Evolutionary conservation across 35 echinoderm and acorn worm genomes (phyloP).

Genomic region (Apostichopus californicus): DNA sequence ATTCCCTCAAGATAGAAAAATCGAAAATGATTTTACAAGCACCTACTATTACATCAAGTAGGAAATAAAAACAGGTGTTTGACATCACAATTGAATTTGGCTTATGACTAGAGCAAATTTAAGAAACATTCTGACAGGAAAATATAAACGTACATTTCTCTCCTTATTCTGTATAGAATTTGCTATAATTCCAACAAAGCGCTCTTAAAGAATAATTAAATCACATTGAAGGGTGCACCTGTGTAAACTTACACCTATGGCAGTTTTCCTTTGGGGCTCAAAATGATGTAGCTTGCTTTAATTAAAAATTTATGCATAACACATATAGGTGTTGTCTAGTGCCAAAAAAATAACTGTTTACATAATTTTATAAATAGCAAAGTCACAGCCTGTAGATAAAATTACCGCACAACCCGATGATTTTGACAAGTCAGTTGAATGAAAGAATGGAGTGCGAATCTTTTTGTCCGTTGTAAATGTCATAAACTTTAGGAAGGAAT

Average conservation of each 20-base stretch:
- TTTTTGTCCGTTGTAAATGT: too few relatives aligned
- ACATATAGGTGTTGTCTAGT: background rate
- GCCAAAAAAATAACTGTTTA: background rate
- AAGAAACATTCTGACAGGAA: background rate
- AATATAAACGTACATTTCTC: background rate
- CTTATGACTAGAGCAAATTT: background rate
- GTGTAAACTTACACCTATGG: constrained; percentile 35
- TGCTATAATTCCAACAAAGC: constrained; percentile 1
- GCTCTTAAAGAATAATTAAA: constrained; percentile 28
- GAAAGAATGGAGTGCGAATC: background rate
- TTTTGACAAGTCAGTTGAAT: background rate
- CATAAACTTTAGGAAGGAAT: too few relatives aligned
- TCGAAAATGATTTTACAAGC: constrained; percentile 6
- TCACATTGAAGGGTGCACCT: constrained; percentile 44
- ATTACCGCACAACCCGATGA: background rate
- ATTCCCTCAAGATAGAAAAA: constrained; percentile 1
- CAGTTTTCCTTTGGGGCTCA: background rate
- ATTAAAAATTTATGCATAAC: constrained; percentile 36
- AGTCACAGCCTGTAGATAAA: constrained; percentile 1
- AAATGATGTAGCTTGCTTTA: background rate
- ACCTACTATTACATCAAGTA: background rate
- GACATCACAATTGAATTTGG: constrained; percentile 4
- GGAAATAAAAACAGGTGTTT: background rate
- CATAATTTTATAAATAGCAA: background rate
- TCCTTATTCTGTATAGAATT: background rate